Percentiles rank a stretch among this genome's conserved stretches.
These are phyloP conservation scores for Thymallus thymallus DNA, from an alignment of 2,113 vertebrate genomes.

Conservation along the genomic window DNA sequence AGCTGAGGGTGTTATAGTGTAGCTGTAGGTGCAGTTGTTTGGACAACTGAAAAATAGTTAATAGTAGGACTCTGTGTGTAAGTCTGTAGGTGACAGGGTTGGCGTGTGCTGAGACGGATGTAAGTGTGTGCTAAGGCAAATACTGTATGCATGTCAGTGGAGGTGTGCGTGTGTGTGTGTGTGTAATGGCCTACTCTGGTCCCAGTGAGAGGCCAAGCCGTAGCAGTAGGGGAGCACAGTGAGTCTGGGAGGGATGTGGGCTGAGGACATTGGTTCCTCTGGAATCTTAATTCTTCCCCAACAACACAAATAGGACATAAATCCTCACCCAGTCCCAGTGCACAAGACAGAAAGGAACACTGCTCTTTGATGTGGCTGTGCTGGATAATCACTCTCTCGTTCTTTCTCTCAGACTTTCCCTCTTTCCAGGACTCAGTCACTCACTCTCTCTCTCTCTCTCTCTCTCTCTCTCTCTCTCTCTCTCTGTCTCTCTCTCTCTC, in stretches of 20 bases:
- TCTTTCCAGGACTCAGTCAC: not conserved
- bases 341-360: slow-evolving; percentile 16
- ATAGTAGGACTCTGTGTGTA: too few relatives aligned
- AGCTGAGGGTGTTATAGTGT: not conserved
- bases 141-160: not conserved
- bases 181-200: not conserved
- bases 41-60: too few relatives aligned
- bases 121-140: not conserved
- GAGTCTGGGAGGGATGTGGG: slow-evolving; percentile 11
- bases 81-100: not conserved
- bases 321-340: slow-evolving; percentile 14
- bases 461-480: not conserved
- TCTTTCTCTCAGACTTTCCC: slow-evolving; percentile 15
- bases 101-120: not conserved
- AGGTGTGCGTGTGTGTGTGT: not conserved
- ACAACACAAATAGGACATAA: slow-evolving; percentile 39
- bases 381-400: slow-evolving; percentile 21
- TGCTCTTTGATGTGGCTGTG: slow-evolving; percentile 37
- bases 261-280: slow-evolving; percentile 10
- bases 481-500: not conserved
- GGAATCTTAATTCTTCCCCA: slow-evolving; percentile 42
- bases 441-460: slow-evolving; percentile 10
- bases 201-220: not conserved
- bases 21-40: too few relatives aligned
- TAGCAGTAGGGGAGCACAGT: not conserved